phyloP scores from a whole-genome alignment of 1,140 invertebrate species.

The Zaprionus gabonicus region DNA sequence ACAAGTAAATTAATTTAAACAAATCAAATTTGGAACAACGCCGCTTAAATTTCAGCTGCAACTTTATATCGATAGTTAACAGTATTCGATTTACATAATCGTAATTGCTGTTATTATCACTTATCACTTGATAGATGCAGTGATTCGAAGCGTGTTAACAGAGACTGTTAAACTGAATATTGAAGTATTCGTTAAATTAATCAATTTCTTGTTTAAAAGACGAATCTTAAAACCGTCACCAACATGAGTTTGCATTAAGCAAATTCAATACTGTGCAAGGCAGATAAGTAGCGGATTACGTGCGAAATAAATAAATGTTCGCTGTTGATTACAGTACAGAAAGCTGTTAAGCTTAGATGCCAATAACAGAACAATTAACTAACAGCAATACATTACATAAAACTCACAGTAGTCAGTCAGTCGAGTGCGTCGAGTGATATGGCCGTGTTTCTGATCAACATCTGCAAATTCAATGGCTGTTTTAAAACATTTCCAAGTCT shows the following conservation, averaged over 20 bases:
- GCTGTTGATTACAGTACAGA: conserved; percentile 42
- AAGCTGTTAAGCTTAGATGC: conserved; percentile 45
- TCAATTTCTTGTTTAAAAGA: background rate
- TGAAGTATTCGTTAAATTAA: background rate
- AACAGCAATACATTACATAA: conserved; percentile 58
- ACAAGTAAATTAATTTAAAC: conserved; percentile 12
- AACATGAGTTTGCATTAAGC: background rate
- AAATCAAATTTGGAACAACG: conserved; percentile 13
- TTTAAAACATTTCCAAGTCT: conserved; percentile 92
- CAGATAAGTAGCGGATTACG: background rate
- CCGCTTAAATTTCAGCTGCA: conserved; percentile 44
- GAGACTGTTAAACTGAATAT: conserved; percentile 18
- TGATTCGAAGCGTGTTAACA: conserved; percentile 3
- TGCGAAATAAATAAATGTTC: conserved; percentile 14
- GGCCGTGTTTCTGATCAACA: conserved; percentile 94
- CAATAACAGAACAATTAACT: conserved; percentile 39
- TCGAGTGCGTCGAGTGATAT: conserved; percentile 86
- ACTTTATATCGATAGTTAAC: conserved; percentile 61
- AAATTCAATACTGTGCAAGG: background rate
- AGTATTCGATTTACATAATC: conserved; percentile 70
- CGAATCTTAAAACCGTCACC: background rate
- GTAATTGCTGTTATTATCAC: conserved; percentile 29
- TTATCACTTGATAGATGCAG: conserved; percentile 16
- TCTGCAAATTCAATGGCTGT: conserved; percentile 94
- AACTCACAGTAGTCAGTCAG: conserved; percentile 68